Evolutionary conservation across 2,888 invertebrate species (phyloP), one percentile per base, ranked within the genome.

Genomic region (Hypercompe scribonia): DNA sequence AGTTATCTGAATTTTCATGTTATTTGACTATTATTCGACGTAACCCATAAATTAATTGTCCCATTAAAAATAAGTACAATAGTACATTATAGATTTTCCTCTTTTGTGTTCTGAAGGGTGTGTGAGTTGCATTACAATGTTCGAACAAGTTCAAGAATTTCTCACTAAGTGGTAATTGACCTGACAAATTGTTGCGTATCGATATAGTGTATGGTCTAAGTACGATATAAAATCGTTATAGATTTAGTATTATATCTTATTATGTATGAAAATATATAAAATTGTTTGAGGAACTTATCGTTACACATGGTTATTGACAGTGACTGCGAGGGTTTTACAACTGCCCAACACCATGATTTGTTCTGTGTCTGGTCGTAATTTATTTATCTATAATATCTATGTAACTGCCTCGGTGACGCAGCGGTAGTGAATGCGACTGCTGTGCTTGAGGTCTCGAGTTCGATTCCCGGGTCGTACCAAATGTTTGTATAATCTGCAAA

Each of bases 141-240:
- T 65, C 72, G 64, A 64, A 78, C 74, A 79, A 64, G 63, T 64
- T 61, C 63, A 46, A 79, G 75, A 72, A 77, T 72, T 72, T 73
- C 68, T 76, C 65, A 63, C 71, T 77, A 78, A 81, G 77, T 80
- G 81, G 73, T 77, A 63, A 72, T 81, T 77, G 84, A 77, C 77
- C 75, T 81, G 83, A 83, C 85, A 82, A 84, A 85, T 84, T 71
- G 75, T 77, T 80, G 71, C 75, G 78, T 77, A 82, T 77, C 72
- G 78, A 74, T 71, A 75, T 70, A 54, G 65, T 31, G 63, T 11
- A 21, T 76, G 84, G 85, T 74, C 15, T 65, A 85, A 83, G 78
- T 58, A 0, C 73, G 10, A 72, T 76, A 70, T 46, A 7, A 64
- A 28, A 18, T 33, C 67, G 63, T 63, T 42, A 34, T 28, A 1